phyloP scores from a whole-genome alignment of 2,113 vertebrate genomes.

The Microcebus jonahi region DNA sequence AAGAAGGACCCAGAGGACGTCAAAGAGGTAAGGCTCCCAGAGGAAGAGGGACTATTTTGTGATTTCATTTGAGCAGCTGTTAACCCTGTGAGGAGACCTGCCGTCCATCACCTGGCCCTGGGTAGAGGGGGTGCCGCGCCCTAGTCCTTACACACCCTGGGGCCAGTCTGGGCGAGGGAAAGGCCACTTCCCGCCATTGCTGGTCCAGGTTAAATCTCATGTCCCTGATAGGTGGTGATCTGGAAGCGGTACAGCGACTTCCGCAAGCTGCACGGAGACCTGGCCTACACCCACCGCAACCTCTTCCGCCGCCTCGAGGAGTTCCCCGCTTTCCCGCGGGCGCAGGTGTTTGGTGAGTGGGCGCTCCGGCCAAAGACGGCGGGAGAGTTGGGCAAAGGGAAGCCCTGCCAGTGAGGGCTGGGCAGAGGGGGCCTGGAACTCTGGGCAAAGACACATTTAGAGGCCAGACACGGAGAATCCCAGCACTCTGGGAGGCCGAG shows the following conservation, averaged over 20 bases:
- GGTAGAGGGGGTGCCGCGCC: background rate
- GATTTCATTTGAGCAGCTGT: too few relatives aligned
- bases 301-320: conserved; percentile 93
- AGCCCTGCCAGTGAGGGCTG: background rate
- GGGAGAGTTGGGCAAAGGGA: background rate
- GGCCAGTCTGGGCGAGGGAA: background rate
- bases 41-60: background rate
- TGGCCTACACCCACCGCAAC: conserved; percentile 94
- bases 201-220: accelerated
- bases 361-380: background rate
- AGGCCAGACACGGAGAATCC: too few relatives aligned
- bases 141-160: background rate
- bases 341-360: conserved; percentile 91
- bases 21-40: conserved; percentile 87
- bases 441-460: background rate
- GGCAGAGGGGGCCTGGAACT: background rate
- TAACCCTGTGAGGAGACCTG: background rate
- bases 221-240: conserved; percentile 84
- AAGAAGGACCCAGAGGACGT: conserved; percentile 91
- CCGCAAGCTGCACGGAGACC: conserved; percentile 92
- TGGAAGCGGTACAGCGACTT: conserved; percentile 94
- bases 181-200: background rate
- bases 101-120: background rate
- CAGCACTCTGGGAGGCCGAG: too few relatives aligned
- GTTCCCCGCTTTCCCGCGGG: conserved; percentile 91